phyloP scores from a whole-genome alignment of 2,888 invertebrate species.

The Norana najaformis region DNA sequence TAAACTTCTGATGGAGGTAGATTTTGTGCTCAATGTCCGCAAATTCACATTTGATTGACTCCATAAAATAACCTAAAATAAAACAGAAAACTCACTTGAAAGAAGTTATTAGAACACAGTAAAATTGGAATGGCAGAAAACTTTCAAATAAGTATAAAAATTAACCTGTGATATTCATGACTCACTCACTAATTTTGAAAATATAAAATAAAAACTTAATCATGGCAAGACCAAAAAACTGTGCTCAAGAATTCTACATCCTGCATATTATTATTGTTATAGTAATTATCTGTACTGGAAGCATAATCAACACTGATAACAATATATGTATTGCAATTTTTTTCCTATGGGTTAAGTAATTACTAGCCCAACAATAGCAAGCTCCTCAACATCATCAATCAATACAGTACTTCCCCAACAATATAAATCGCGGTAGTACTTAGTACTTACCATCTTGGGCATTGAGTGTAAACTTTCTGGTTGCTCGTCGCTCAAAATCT shows the following conservation, averaged over 20 bases:
- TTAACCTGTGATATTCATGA: not conserved
- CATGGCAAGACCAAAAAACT: not conserved
- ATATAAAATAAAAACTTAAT: too few species aligned
- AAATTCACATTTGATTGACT: slow-evolving; percentile 46
- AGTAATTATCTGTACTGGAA: not conserved
- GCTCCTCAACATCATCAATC: not conserved
- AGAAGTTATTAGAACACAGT: not conserved
- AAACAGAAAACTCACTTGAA: not conserved
- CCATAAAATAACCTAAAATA: slow-evolving; percentile 47
- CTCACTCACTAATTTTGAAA: too few species aligned
- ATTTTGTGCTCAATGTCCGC: slow-evolving; percentile 47
- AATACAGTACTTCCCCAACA: too few species aligned
- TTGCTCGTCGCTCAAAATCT: slow-evolving; percentile 36
- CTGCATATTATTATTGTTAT: too few species aligned
- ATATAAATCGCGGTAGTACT: not conserved
- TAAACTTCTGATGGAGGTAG: slow-evolving; percentile 49
- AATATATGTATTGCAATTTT: not conserved
- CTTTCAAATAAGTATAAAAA: not conserved
- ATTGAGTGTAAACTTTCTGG: slow-evolving; percentile 42
- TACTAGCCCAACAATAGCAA: not conserved
- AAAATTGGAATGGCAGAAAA: not conserved
- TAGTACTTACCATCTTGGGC: slow-evolving; percentile 42
- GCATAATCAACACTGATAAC: not conserved
- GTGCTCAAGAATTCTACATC: too few species aligned
- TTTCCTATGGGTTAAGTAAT: too few species aligned